phyloP scores from a whole-genome alignment of 2,797 vertebrate species.

The Pteronotus mesoamericanus region DNA sequence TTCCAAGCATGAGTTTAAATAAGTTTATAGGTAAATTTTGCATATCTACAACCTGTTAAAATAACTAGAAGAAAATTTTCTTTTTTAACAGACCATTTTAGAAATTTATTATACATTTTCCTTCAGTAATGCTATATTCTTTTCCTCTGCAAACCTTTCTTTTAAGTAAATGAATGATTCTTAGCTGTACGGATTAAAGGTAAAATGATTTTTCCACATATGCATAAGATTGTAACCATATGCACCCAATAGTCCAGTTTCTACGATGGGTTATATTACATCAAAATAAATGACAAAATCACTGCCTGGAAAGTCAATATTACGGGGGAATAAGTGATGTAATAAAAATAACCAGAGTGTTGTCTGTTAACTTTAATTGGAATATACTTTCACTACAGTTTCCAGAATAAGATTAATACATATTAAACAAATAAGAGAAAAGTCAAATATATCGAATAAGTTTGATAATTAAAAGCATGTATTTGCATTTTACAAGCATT shows the following conservation, averaged over 20 bases:
- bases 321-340: constrained; percentile 35
- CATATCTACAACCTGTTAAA: not conserved
- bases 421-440: not conserved
- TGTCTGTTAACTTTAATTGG: constrained; percentile 47
- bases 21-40: not conserved
- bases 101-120: not conserved
- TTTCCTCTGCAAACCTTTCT: not conserved
- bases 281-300: constrained; percentile 62
- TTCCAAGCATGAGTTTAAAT: not conserved
- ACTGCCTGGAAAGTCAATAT: constrained; percentile 34
- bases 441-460: not conserved
- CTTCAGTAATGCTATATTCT: not conserved
- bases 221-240: constrained; percentile 54
- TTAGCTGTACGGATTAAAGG: constrained; percentile 20
- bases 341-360: constrained; percentile 42
- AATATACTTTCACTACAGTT: constrained; percentile 1
- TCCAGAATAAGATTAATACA: not conserved
- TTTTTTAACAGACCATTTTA: not conserved
- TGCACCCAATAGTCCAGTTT: constrained; percentile 28
- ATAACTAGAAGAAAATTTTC: not conserved
- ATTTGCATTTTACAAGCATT: not conserved
- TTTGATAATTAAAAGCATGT: not conserved
- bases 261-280: constrained; percentile 32
- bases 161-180: not conserved
- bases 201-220: constrained; percentile 52